phyloP scores from a whole-genome alignment of 2,888 invertebrate species.

The Epistrophella euchroma region DNA sequence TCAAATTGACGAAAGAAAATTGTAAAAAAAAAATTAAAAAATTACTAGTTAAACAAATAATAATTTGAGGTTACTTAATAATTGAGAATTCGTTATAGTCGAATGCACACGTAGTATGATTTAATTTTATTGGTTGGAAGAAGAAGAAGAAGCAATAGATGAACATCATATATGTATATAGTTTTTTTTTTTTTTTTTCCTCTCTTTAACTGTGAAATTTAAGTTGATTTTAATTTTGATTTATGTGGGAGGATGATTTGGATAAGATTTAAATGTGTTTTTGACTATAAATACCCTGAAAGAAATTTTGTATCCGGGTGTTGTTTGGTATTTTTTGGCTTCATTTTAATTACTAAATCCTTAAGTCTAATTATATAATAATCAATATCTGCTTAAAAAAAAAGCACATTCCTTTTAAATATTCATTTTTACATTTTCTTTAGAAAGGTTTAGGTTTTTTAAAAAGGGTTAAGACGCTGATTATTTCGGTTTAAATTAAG shows the following conservation, averaged over 20 bases:
- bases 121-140: slow-evolving; percentile 19
- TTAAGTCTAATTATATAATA: too few species aligned
- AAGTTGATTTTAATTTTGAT: slow-evolving; percentile 35
- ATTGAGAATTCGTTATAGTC: slow-evolving; percentile 64
- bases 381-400: too few species aligned
- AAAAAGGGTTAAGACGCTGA: too few species aligned
- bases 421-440: too few species aligned
- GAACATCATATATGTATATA: background rate
- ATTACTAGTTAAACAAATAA: slow-evolving; percentile 61
- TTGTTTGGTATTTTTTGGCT: background rate
- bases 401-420: too few species aligned
- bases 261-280: background rate
- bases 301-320: slow-evolving; percentile 7
- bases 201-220: slow-evolving; percentile 24
- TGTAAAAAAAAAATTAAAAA: background rate
- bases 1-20: slow-evolving; percentile 1
- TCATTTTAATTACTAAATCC: too few species aligned
- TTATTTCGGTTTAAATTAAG: too few species aligned
- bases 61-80: slow-evolving; percentile 73
- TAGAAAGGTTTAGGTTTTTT: too few species aligned
- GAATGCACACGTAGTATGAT: slow-evolving; percentile 44
- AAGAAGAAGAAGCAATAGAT: slow-evolving; percentile 18
- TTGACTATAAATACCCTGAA: background rate
- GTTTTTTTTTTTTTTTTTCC: background rate
- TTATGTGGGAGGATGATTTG: slow-evolving; percentile 28